Percentiles rank a stretch among this genome's conserved stretches.
Evolutionary conservation across 2,888 invertebrate species (phyloP).

Genomic region (Polyommatus iphigenia): DNA sequence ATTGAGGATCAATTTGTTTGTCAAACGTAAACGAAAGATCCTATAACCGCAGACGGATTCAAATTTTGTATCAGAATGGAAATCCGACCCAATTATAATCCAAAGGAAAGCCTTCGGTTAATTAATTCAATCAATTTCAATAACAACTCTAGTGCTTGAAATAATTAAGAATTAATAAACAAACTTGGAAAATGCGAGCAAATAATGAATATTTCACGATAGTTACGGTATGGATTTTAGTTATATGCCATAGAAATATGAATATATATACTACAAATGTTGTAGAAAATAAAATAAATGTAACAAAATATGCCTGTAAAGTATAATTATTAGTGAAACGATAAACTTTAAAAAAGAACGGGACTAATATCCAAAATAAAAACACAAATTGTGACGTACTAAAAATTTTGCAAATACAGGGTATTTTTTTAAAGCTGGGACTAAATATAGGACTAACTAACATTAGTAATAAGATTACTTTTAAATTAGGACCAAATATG

Average conservation of each 20-base stretch:
- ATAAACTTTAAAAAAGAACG: background rate
- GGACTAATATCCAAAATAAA: background rate
- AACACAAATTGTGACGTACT: too few relatives aligned
- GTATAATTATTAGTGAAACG: too few relatives aligned
- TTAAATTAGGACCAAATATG: too few relatives aligned
- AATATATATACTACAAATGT: too few relatives aligned
- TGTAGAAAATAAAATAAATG: too few relatives aligned
- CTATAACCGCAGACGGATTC: constrained; percentile 3
- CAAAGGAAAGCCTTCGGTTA: constrained; percentile 19
- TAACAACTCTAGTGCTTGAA: constrained; percentile 3
- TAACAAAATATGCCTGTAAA: too few relatives aligned
- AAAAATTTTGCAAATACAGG: too few relatives aligned
- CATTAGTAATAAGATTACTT: too few relatives aligned
- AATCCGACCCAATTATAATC: constrained; percentile 22
- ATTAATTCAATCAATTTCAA: constrained; percentile 22
- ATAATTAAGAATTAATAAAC: constrained; percentile 3
- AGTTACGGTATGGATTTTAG: background rate
- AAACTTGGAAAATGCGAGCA: background rate
- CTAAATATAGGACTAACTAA: too few relatives aligned
- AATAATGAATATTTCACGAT: background rate
- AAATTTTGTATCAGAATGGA: constrained; percentile 17
- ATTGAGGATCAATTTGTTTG: background rate
- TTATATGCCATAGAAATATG: background rate
- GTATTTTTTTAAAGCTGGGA: too few relatives aligned
- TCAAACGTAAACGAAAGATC: constrained; percentile 6